Evolutionary conservation across 2,888 invertebrate genomes (phyloP).

Genomic region (Plusia festucae): DNA sequence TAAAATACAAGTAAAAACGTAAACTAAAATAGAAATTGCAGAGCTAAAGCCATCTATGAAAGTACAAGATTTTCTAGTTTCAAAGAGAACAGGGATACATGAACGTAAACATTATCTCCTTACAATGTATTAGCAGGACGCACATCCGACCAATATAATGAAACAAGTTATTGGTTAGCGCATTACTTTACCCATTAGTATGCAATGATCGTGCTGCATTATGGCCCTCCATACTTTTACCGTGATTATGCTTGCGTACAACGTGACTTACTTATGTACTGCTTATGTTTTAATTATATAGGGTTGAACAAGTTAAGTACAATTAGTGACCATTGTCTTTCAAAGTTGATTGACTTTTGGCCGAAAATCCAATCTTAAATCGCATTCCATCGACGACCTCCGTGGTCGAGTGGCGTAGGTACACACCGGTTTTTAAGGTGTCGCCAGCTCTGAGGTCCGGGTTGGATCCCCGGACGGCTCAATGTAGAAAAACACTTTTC

Average conservation of each 20-base stretch:
- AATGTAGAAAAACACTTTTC: too few species aligned
- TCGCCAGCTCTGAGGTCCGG: too few species aligned
- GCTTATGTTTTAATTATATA: slow-evolving; percentile 25
- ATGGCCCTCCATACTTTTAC: slow-evolving; percentile 52
- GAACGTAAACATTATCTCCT: neutral
- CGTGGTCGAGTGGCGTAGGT: too few species aligned
- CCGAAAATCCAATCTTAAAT: neutral
- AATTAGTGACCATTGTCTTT: slow-evolving; percentile 4
- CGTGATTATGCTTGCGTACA: slow-evolving; percentile 38
- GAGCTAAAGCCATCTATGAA: too few species aligned
- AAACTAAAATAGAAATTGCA: too few species aligned
- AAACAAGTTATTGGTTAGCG: slow-evolving; percentile 18
- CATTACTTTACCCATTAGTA: slow-evolving; percentile 23
- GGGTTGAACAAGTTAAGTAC: slow-evolving; percentile 12
- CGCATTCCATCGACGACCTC: too few species aligned
- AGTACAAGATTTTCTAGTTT: neutral
- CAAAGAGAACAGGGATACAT: neutral
- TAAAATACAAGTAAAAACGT: too few species aligned
- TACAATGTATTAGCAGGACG: slow-evolving; percentile 13
- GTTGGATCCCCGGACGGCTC: too few species aligned
- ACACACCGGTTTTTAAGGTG: too few species aligned
- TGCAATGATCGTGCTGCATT: slow-evolving; percentile 31
- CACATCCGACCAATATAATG: slow-evolving; percentile 22
- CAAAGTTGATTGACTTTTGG: neutral
- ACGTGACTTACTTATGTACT: slow-evolving; percentile 42